Conservation (phyloP, 30 jellyfish, hydroid and myxozoan species). For the Turritopsis dohrnii region DNA sequence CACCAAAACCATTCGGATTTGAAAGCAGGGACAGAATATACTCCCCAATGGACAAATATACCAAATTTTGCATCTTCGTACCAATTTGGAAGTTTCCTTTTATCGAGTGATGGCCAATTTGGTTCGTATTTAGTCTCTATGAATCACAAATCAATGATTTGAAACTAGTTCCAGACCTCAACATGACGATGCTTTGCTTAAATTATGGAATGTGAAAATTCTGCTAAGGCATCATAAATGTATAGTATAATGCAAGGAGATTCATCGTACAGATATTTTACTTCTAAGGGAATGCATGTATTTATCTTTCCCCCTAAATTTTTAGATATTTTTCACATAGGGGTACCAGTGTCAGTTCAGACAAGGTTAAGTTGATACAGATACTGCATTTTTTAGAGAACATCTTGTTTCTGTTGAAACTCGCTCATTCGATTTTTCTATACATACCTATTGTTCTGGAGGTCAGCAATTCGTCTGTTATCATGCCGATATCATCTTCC, state of each 20-base stretch:
- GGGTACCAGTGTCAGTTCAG: no score
- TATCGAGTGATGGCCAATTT: constrained; percentile 93
- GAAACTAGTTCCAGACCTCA: neutral
- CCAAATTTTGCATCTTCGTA: constrained; percentile 97
- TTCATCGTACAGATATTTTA: no score
- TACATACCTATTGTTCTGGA: neutral
- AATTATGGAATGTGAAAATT: no score
- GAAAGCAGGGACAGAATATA: constrained; percentile 91
- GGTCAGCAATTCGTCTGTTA: neutral
- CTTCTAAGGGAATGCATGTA: no score
- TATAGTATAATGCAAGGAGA: no score
- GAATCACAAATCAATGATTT: neutral
- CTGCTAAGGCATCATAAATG: no score
- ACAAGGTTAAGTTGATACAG: no score
- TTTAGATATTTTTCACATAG: no score
- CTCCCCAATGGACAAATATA: constrained; percentile 98
- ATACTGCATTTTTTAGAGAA: no score
- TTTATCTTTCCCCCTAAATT: no score
- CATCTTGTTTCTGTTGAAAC: no score
- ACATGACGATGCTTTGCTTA: neutral
- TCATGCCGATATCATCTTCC: neutral
- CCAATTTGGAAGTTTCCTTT: constrained; percentile 74
- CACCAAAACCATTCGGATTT: constrained; percentile 98
- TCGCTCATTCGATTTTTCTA: no score
- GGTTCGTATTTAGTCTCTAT: constrained; percentile 47